These are phyloP conservation scores for Corythaeola cristata DNA, from an alignment of 2,113 vertebrate genomes.

Conservation along the genomic window DNA sequence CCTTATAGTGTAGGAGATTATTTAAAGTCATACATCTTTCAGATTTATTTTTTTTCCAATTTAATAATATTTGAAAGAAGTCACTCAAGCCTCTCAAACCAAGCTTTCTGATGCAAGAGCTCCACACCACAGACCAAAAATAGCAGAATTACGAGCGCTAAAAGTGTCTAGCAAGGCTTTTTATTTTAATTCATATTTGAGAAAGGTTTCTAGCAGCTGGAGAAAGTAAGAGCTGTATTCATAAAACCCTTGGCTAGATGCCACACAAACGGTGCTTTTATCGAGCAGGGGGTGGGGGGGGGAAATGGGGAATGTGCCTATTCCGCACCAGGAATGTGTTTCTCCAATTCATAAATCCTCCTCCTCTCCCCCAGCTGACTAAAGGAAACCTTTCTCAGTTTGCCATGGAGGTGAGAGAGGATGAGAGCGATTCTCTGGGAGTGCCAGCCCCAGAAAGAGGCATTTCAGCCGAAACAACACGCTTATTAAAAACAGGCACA, in stretches of 20 bases:
- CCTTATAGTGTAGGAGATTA: background rate
- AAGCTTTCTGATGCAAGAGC: constrained; percentile 42
- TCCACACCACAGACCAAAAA: constrained; percentile 27
- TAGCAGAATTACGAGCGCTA: constrained; percentile 56
- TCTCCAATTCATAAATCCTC: constrained; percentile 69
- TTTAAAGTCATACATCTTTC: background rate
- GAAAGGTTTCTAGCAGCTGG: constrained; percentile 71
- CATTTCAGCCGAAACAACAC: background rate
- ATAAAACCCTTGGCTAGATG: constrained; percentile 73
- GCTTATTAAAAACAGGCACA: background rate
- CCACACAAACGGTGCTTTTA: constrained; percentile 73
- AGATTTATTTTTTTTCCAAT: background rate
- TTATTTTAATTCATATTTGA: constrained; percentile 77
- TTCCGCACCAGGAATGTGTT: constrained; percentile 64
- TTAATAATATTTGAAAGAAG: constrained; percentile 47
- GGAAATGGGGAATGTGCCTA: constrained; percentile 42
- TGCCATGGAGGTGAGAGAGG: constrained; percentile 10
- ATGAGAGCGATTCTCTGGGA: background rate
- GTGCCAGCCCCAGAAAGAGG: background rate
- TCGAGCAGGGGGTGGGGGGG: background rate
- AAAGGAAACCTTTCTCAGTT: constrained; percentile 44
- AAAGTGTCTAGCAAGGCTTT: constrained; percentile 60
- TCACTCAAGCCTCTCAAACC: constrained; percentile 33
- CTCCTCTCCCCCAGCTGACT: constrained; percentile 20
- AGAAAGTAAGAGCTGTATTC: constrained; percentile 73